Evolutionary conservation across 2,797 vertebrate species (phyloP).

Genomic region (Clangula hyemalis): DNA sequence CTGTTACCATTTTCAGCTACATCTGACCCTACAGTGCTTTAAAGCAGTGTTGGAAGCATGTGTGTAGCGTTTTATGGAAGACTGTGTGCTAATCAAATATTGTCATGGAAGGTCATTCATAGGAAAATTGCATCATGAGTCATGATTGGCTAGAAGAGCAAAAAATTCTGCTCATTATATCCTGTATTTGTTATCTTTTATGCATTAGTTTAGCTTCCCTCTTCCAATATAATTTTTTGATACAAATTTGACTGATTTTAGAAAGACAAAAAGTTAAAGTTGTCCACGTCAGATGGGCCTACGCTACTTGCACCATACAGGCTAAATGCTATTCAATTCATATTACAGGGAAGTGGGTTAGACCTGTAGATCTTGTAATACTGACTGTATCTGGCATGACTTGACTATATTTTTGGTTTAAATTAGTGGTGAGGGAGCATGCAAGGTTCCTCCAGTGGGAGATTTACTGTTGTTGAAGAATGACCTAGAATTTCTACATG

Average conservation of each 20-base stretch:
- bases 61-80: neutral
- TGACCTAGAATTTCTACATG: neutral
- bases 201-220: neutral
- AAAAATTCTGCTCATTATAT: neutral
- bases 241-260: neutral
- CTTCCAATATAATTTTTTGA: neutral
- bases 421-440: neutral
- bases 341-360: neutral
- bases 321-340: neutral
- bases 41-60: neutral
- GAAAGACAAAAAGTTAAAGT: neutral
- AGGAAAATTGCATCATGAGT: conserved; percentile 1
- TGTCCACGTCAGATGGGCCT: neutral
- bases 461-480: neutral
- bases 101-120: neutral
- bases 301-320: neutral
- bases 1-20: neutral
- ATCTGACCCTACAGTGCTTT: neutral
- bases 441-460: neutral
- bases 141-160: neutral
- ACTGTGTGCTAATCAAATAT: neutral
- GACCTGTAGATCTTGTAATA: neutral
- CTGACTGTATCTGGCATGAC: neutral
- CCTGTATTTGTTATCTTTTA: neutral
- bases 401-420: neutral